A percentile compares a stretch with the other conserved stretches of the same genome.
These are phyloP conservation scores for Phoebastria nigripes DNA, from an alignment of 2,797 vertebrate species.

Conservation along the genomic window DNA sequence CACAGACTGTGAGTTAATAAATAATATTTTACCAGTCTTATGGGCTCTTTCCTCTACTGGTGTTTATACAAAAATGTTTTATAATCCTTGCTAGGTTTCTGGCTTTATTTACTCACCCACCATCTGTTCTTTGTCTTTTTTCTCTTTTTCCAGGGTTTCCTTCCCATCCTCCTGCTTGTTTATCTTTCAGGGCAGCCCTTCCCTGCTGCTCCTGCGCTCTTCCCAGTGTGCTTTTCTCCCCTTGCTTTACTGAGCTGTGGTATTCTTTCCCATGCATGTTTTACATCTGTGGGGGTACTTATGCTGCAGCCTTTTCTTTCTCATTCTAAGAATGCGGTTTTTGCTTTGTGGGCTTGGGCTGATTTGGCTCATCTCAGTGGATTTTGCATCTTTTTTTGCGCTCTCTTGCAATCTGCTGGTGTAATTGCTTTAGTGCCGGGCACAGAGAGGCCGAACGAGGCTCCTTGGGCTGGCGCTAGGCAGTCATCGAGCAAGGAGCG, in stretches of 20 bases:
- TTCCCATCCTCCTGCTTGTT: neutral
- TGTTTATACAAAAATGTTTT: constrained; percentile 27
- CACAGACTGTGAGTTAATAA: neutral
- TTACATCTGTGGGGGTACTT: neutral
- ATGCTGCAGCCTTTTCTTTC: neutral
- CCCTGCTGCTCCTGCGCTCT: neutral
- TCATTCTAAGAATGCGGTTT: neutral
- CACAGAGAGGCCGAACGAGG: fast-evolving
- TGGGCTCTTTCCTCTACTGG: neutral
- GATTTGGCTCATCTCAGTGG: neutral
- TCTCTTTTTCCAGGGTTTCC: neutral
- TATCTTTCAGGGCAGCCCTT: neutral
- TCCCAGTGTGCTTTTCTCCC: neutral
- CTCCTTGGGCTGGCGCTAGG: neutral
- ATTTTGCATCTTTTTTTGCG: neutral
- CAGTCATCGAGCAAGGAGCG: neutral
- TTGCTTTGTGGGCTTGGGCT: neutral
- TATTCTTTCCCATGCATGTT: neutral
- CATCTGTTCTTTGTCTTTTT: constrained; percentile 36
- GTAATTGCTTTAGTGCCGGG: neutral
- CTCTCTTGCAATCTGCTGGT: neutral
- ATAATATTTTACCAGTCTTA: neutral
- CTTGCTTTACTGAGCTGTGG: neutral
- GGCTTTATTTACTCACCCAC: constrained; percentile 10
- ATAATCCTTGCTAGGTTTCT: constrained; percentile 14